Evolutionary conservation across 2,797 vertebrate species (phyloP), one percentile per base, ranked within the genome.

Genomic region (Gobionotothen gibberifrons): DNA sequence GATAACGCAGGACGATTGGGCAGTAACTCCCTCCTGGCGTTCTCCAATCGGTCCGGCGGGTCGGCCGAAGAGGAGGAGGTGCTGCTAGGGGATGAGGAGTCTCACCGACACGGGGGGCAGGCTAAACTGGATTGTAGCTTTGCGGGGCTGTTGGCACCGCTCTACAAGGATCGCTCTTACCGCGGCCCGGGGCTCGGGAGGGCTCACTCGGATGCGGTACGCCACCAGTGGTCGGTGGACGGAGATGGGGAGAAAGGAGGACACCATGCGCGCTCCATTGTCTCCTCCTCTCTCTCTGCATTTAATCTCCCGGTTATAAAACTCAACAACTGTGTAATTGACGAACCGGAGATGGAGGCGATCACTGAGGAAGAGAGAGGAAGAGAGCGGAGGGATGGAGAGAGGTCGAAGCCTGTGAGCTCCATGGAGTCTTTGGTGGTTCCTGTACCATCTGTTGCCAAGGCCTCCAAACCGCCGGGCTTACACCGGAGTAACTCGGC

Each of bases 271-370:
- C 97, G 96, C 78, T 99, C 97, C 0, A 99, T 99, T 0, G 98
- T 99, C 12, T 98, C 98, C 0, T 99, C 98, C 3, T 99, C 98
- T 10, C 95, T 99, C 84, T 98, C 96, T 17, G 97, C 98, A 32
- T 99, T 99, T 60, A 99, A 98, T 0, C 87, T 99, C 12, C 98
- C 98, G 0, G 97, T 99, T 76, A 99, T 99, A 81, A 99, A 99
- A 85, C 95, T 99, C 19, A 99, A 99, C 90, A 99, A 99, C 90
- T 99, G 98, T 49, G 98, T 99, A 9, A 99, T 99, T 3, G 97
- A 99, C 52, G 97, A 99, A 43, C 97, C 97, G 3, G 96, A 96
- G 86, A 96, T 98, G 91, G 96, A 99, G 72, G 96, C 95, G 69
- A 99, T 99, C 79, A 97, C 96, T 0, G 97, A 99, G 89, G 98